A percentile compares a stretch with the other conserved stretches of the same genome.
These are phyloP conservation scores for Lindbergichthys nudifrons DNA, from an alignment of 2,797 vertebrate species.

Conservation along the genomic window DNA sequence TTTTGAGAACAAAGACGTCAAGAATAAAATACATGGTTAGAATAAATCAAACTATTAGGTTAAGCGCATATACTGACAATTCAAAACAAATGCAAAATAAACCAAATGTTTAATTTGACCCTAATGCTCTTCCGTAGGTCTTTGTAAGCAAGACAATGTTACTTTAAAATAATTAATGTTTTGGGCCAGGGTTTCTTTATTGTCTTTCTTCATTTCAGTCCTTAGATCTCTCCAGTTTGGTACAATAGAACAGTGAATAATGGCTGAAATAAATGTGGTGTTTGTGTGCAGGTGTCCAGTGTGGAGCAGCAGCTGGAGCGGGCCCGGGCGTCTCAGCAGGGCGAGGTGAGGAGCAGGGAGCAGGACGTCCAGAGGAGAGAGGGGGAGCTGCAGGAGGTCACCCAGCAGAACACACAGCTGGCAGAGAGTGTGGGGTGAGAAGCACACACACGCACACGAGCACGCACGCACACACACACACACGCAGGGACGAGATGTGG, in stretches of 20 bases:
- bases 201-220: not conserved
- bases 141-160: not conserved
- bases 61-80: too few relatives aligned
- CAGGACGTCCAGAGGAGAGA: conserved; percentile 78
- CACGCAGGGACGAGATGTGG: too few relatives aligned
- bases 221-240: not conserved
- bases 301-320: conserved; percentile 91
- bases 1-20: too few relatives aligned
- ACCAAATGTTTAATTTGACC: too few relatives aligned
- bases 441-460: conserved; percentile 9
- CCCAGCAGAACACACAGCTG: conserved; percentile 75
- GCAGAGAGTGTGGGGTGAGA: conserved; percentile 74
- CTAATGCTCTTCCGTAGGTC: not conserved
- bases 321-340: conserved; percentile 79
- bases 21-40: too few relatives aligned
- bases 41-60: too few relatives aligned
- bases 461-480: too few relatives aligned
- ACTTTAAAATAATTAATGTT: not conserved
- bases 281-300: conserved; percentile 83
- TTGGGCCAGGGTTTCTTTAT: not conserved
- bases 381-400: conserved; percentile 81
- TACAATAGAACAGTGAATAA: not conserved
- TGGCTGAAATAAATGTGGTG: not conserved
- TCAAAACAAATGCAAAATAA: too few relatives aligned
- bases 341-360: conserved; percentile 82